phyloP scores from a whole-genome alignment of 1,140 invertebrate genomes.

The Orius insidiosus region DNA sequence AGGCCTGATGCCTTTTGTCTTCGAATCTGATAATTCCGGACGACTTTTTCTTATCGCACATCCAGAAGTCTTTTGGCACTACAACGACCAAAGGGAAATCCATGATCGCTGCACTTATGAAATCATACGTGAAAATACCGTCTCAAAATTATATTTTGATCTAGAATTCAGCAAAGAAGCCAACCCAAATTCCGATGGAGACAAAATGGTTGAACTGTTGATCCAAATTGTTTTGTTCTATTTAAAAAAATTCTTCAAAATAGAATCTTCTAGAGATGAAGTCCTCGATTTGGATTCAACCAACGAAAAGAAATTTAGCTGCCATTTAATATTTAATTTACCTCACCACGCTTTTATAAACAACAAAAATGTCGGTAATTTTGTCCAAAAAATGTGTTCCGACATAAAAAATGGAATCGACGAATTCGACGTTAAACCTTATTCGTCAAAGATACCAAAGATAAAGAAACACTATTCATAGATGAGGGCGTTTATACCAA shows the following conservation, averaged over 20 bases:
- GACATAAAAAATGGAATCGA: slow-evolving; percentile 25
- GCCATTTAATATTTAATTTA: slow-evolving; percentile 42
- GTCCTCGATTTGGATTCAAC: slow-evolving; percentile 43
- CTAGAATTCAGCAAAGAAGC: slow-evolving; percentile 35
- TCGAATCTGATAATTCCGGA: slow-evolving; percentile 27
- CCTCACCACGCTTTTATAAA: slow-evolving; percentile 33
- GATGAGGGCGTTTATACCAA: slow-evolving; percentile 46
- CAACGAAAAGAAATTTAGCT: slow-evolving; percentile 40
- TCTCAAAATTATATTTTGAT: slow-evolving; percentile 50
- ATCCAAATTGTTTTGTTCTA: slow-evolving; percentile 31
- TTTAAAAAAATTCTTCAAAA: slow-evolving; percentile 28
- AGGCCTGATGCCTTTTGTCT: slow-evolving; percentile 39
- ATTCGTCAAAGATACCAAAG: slow-evolving; percentile 25
- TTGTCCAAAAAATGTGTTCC: slow-evolving; percentile 32
- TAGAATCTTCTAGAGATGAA: slow-evolving; percentile 25
- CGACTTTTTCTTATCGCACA: slow-evolving; percentile 36
- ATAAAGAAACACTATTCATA: slow-evolving; percentile 30
- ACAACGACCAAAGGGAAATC: slow-evolving; percentile 24
- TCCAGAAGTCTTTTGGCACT: slow-evolving; percentile 35
- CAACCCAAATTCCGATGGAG: slow-evolving; percentile 33
- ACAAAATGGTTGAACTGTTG: slow-evolving; percentile 34
- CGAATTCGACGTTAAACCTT: slow-evolving; percentile 20
- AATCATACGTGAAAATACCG: slow-evolving; percentile 37
- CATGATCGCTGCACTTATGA: slow-evolving; percentile 36
- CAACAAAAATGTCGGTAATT: slow-evolving; percentile 36